These are phyloP conservation scores for Catalaphyllia jardinei DNA, from an alignment of 64 coral and sea anemone genomes.

Conservation along the genomic window DNA sequence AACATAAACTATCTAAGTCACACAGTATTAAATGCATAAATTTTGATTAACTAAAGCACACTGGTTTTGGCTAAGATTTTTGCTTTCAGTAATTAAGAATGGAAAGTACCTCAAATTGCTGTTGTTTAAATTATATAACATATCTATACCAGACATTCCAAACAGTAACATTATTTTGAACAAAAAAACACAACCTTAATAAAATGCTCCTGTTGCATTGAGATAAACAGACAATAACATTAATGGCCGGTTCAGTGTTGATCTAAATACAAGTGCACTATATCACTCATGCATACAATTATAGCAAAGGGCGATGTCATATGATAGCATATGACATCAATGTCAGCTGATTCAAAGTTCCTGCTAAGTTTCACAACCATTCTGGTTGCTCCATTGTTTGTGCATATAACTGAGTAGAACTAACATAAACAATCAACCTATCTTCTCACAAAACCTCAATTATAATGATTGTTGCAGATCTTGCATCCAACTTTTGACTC, in stretches of 20 bases:
- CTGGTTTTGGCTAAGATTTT: too few species aligned
- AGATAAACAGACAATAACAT: slow-evolving; percentile 5
- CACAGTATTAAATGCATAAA: too few species aligned
- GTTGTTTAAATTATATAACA: neutral
- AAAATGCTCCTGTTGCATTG: neutral
- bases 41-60: too few species aligned
- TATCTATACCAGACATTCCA: slow-evolving; percentile 1
- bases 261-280: slow-evolving; percentile 2
- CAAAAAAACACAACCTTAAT: slow-evolving; percentile 24
- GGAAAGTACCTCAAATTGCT: neutral
- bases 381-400: slow-evolving; percentile 7
- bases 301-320: neutral
- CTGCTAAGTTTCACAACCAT: slow-evolving; percentile 22
- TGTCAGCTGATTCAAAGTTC: neutral
- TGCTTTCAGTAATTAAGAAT: too few species aligned
- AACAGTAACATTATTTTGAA: neutral
- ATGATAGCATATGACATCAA: slow-evolving; percentile 15
- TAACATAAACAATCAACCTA: neutral
- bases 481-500: neutral
- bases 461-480: neutral
- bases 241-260: neutral
- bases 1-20: too few species aligned
- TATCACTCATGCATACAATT: neutral
- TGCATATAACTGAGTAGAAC: neutral
- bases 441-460: neutral